Base-by-base conservation (phyloP, 2,113 vertebrate species). In the Benitochromis conjunctus region DNA sequence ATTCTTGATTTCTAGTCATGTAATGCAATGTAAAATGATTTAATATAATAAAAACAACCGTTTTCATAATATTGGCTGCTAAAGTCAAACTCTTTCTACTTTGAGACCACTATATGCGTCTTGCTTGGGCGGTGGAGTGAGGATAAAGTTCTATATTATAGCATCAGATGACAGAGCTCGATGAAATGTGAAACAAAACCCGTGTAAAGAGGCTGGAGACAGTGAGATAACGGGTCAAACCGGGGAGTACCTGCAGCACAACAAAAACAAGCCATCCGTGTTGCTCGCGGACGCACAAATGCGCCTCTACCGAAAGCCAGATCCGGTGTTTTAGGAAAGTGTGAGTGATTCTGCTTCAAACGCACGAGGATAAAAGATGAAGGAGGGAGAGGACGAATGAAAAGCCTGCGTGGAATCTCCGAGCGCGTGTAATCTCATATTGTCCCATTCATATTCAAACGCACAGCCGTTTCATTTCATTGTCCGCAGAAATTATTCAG, bases 401-500 rank as follows among this genome's bases (percentile, higher is more conserved):
- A 53, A 43, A 29, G 29, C 36, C 16, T 4, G 51, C 19, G 79
- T 48, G 78, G 69, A 74, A 21, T 81, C 82, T 83, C 78, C 1
- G 1, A 57, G 91, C 89, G 64, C 80, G 7, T 80, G 86, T 91
- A 77, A 69, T 78, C 80, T 87, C 85, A 83, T 86, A 83, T 90
- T 86, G 71, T 89, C 62, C 51, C 91, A 90, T 91, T 92, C 85
- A 88, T 90, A 86, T 92, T 91, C 90, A 89, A 88, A 88, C 83
- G 86, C 86, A 24, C 54, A 66, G 43, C 66, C 79, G 82, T 87
- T 90, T 93, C 86, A 62, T 89, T 89, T 93, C 90, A 93, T 90
- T 93, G 92, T 90, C 84, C 83, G 66, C 53, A 92, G 94, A 86
- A 94, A 95, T 95, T 88, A 95, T 95, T 95, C 87, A 95, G 71